A percentile compares a stretch with the other conserved stretches of the same genome.
phyloP scores from a whole-genome alignment of 2,797 vertebrate species.

The Karalla daura region DNA sequence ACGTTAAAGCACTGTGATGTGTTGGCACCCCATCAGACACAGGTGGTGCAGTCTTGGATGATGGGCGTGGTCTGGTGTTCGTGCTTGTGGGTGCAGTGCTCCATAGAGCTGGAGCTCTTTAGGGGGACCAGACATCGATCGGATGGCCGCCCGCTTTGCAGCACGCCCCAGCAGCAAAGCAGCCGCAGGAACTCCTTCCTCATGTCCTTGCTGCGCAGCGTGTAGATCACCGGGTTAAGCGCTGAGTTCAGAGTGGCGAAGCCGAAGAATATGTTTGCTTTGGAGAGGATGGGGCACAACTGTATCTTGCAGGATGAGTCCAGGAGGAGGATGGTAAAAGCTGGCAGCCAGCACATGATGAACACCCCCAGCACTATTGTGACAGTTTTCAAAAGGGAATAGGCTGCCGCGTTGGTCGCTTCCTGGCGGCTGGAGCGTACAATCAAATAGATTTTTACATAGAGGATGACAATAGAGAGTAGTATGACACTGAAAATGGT shows the following conservation, averaged over 20 bases:
- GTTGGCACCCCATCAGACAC: conserved; percentile 81
- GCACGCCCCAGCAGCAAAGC: conserved; percentile 88
- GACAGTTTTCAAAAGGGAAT: conserved; percentile 93
- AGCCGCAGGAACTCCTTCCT: conserved; percentile 90
- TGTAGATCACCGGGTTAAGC: conserved; percentile 95
- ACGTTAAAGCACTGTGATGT: not conserved
- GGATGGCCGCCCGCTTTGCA: conserved; percentile 71
- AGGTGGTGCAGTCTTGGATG: conserved; percentile 90
- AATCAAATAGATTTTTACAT: conserved; percentile 93
- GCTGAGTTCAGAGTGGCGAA: conserved; percentile 94
- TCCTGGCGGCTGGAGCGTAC: conserved; percentile 94
- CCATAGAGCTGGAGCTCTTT: conserved; percentile 91
- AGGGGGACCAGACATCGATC: conserved; percentile 88
- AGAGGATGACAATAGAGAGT: conserved; percentile 91
- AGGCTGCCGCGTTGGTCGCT: conserved; percentile 85
- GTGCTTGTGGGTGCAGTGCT: conserved; percentile 87
- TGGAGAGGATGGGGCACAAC: conserved; percentile 85
- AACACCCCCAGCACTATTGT: conserved; percentile 96
- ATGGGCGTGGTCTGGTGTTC: conserved; percentile 87
- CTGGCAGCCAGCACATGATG: conserved; percentile 93
- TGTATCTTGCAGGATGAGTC: conserved; percentile 86
- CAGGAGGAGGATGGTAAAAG: conserved; percentile 92
- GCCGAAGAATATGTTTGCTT: conserved; percentile 90
- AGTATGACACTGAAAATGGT: conserved; percentile 92
- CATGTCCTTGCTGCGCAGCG: conserved; percentile 94